phyloP scores from a whole-genome alignment of 2,113 vertebrate species.

The Phocoena phocoena region DNA sequence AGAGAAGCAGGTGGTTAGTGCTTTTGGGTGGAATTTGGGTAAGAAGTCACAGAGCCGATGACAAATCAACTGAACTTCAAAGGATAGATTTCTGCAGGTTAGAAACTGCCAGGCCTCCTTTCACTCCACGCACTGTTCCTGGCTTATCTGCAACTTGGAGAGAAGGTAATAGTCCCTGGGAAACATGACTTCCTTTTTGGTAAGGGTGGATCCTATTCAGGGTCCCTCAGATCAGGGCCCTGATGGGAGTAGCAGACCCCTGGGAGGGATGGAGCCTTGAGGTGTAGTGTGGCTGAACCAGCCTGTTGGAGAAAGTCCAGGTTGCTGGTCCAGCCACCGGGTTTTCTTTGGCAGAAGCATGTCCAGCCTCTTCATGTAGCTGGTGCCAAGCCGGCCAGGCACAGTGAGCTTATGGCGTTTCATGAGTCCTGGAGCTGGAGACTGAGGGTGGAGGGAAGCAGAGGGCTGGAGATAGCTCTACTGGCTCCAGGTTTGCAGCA shows the following conservation, averaged over 20 bases:
- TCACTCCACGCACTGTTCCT: neutral
- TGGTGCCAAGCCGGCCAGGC: slow-evolving; percentile 45
- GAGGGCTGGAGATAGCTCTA: neutral
- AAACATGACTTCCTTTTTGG: neutral
- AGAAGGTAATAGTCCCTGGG: neutral
- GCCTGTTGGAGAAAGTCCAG: slow-evolving; percentile 34
- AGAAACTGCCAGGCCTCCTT: neutral
- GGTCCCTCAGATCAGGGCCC: neutral
- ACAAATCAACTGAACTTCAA: neutral
- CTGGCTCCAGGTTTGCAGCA: slow-evolving; percentile 34
- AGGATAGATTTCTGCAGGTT: neutral
- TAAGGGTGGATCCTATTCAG: neutral
- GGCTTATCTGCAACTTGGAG: neutral
- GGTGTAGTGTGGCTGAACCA: neutral
- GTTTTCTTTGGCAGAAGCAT: slow-evolving; percentile 73
- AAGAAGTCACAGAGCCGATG: neutral
- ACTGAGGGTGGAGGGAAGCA: neutral
- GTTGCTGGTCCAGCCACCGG: neutral
- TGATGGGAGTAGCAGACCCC: neutral
- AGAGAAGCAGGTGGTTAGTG: neutral
- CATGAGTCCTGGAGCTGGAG: slow-evolving; percentile 4
- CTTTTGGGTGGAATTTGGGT: neutral
- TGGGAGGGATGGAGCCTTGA: neutral
- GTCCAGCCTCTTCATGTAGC: neutral
- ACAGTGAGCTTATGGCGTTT: slow-evolving; percentile 48